These are phyloP conservation scores for Pantala flavescens DNA, from an alignment of 1,140 invertebrate genomes.

Conservation along the genomic window DNA sequence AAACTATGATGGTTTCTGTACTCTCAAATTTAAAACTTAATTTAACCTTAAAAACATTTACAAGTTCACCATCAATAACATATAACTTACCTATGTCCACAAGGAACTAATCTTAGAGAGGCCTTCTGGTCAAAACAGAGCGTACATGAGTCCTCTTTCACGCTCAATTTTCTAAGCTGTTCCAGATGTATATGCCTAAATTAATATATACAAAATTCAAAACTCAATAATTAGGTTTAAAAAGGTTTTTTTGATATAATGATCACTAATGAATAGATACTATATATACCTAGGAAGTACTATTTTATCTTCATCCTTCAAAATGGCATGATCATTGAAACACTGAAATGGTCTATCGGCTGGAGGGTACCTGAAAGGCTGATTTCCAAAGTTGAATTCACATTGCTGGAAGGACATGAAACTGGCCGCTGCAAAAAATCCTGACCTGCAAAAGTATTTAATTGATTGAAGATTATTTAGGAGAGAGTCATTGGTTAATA, in stretches of 20 bases:
- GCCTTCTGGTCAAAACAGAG: slow-evolving; percentile 76
- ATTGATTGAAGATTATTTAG: too few species aligned
- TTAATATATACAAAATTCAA: slow-evolving; percentile 21
- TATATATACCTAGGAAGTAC: slow-evolving; percentile 46
- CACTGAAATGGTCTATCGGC: slow-evolving; percentile 48
- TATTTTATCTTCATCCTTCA: slow-evolving; percentile 60
- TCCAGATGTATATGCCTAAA: slow-evolving; percentile 63
- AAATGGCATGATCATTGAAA: slow-evolving; percentile 67
- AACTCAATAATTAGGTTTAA: neutral
- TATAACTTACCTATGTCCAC: slow-evolving; percentile 57
- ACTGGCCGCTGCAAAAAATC: slow-evolving; percentile 87
- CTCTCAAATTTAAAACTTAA: too few species aligned
- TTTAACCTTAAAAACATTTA: too few species aligned
- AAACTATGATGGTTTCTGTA: too few species aligned
- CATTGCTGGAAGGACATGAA: slow-evolving; percentile 95
- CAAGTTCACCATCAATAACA: too few species aligned
- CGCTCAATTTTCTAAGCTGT: slow-evolving; percentile 58
- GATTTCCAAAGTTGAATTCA: slow-evolving; percentile 82
- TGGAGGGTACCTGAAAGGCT: slow-evolving; percentile 71
- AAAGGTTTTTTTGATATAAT: neutral
- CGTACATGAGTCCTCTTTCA: slow-evolving; percentile 77
- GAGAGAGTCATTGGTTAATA: neutral
- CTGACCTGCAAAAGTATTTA: slow-evolving; percentile 45
- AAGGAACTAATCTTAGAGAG: slow-evolving; percentile 62
- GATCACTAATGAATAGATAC: neutral